Evolutionary conservation across 2,797 vertebrate species (phyloP).

Genomic region (Salarias fasciatus): DNA sequence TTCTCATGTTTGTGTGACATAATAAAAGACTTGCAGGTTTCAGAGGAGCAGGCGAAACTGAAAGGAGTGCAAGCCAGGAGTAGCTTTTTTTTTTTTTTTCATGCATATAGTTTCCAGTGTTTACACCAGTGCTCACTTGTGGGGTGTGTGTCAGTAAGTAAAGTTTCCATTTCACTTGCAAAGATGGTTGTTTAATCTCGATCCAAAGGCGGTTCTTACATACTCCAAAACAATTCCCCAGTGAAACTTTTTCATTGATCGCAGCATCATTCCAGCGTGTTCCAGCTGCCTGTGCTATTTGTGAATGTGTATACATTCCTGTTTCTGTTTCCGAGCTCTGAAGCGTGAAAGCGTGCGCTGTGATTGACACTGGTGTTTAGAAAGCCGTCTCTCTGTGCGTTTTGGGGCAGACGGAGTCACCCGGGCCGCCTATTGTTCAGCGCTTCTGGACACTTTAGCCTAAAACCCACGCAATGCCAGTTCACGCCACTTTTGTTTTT

Average conservation of each 20-base stretch:
- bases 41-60: too few species aligned
- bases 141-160: too few species aligned
- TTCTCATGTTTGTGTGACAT: too few species aligned
- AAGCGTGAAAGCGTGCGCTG: conserved; percentile 34
- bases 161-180: too few species aligned
- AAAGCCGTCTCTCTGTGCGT: conserved; percentile 55
- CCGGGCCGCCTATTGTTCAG: conserved; percentile 42
- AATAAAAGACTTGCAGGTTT: too few species aligned
- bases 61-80: too few species aligned
- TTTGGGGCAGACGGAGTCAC: conserved; percentile 41
- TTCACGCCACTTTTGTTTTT: conserved; percentile 74
- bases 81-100: too few species aligned
- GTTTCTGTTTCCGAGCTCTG: conserved; percentile 34
- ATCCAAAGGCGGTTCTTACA: too few species aligned
- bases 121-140: too few species aligned
- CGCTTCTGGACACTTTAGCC: conserved; percentile 39
- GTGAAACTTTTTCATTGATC: not conserved
- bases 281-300: conserved; percentile 5
- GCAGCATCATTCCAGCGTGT: not conserved
- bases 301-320: conserved; percentile 29
- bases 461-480: conserved; percentile 40
- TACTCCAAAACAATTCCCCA: too few species aligned
- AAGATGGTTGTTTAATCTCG: too few species aligned
- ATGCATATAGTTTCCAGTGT: too few species aligned
- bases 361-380: conserved; percentile 70